These are phyloP conservation scores for Aldabrachelys gigantea DNA, from an alignment of 2,113 vertebrate species.

Conservation along the genomic window DNA sequence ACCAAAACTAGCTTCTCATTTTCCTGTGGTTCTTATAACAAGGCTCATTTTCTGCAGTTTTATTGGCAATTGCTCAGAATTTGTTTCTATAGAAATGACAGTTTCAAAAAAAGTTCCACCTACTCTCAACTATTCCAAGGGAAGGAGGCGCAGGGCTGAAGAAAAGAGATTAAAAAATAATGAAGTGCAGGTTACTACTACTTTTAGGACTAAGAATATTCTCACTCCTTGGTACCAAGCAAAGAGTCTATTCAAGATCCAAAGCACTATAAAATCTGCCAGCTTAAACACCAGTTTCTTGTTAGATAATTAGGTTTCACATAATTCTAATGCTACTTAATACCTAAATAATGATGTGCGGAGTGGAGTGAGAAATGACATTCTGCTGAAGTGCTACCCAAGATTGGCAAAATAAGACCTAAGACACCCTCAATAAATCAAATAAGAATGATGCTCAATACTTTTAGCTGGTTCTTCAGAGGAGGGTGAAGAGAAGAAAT, in stretches of 20 bases:
- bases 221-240: neutral
- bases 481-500: neutral
- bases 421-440: neutral
- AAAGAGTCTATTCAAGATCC: neutral
- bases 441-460: neutral
- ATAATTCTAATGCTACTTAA: neutral
- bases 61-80: neutral
- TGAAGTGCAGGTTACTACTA: neutral
- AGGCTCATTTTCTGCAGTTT: neutral
- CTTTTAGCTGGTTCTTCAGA: neutral
- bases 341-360: neutral
- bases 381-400: neutral
- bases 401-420: neutral
- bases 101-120: neutral
- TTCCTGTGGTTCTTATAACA: neutral
- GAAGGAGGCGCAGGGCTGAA: neutral
- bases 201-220: neutral
- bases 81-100: neutral
- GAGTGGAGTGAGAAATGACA: neutral
- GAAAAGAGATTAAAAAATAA: conserved; percentile 3
- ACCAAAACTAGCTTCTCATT: neutral
- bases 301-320: neutral
- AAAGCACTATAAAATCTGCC: neutral
- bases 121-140: neutral
- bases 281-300: neutral